These are phyloP conservation scores for Euplexia lucipara DNA, from an alignment of 2,888 invertebrate genomes.

Conservation along the genomic window DNA sequence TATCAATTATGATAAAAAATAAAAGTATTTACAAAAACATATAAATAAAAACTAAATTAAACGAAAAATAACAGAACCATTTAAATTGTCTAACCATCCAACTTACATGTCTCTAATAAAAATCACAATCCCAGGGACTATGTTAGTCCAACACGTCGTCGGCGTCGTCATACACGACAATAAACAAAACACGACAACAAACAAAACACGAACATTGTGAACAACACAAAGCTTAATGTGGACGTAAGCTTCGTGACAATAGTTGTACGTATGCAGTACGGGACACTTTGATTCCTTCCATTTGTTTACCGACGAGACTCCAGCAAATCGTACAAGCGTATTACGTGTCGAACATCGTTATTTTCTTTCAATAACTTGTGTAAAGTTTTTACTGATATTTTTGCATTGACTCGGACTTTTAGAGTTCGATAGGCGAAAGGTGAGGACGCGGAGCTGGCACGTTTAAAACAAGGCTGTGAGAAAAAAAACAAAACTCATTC, in stretches of 20 bases:
- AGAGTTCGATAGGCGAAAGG: not conserved
- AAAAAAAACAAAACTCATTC: too few species aligned
- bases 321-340: constrained; percentile 34
- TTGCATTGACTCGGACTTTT: not conserved
- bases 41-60: not conserved
- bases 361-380: constrained; percentile 26
- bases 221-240: constrained; percentile 73
- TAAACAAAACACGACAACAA: constrained; percentile 70
- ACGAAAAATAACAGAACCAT: not conserved
- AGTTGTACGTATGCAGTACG: constrained; percentile 60
- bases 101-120: constrained; percentile 6
- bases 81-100: not conserved
- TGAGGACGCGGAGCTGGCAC: not conserved
- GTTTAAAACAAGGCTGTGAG: not conserved
- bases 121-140: constrained; percentile 20
- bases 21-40: too few species aligned
- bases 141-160: constrained; percentile 15
- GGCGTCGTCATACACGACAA: constrained; percentile 51
- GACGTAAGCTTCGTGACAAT: constrained; percentile 69
- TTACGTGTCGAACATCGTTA: constrained; percentile 43
- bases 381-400: constrained; percentile 26
- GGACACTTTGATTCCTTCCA: constrained; percentile 71
- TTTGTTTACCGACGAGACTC: constrained; percentile 57
- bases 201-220: constrained; percentile 68
- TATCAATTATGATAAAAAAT: too few species aligned